Conservation (phyloP, 2,113 vertebrate species). For the Uria aalge region DNA sequence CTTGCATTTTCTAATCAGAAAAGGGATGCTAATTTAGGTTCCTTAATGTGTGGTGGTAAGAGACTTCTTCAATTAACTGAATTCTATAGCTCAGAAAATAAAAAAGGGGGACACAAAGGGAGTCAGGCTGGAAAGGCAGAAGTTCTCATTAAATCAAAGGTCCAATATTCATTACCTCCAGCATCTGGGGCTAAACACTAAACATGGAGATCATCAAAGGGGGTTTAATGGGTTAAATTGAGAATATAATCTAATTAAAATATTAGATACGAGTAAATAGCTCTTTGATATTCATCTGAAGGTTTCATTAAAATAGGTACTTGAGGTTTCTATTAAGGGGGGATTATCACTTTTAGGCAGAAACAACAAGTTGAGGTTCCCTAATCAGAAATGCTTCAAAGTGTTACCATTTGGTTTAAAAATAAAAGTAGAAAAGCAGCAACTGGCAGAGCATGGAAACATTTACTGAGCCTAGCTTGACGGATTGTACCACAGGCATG, state of each 20-base stretch:
- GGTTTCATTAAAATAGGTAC: conserved; percentile 91
- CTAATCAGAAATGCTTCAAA: conserved; percentile 76
- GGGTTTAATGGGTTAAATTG: conserved; percentile 98
- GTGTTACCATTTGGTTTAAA: conserved; percentile 52
- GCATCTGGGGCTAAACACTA: conserved; percentile 97
- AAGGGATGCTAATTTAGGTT: conserved; percentile 95
- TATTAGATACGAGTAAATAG: conserved; percentile 95
- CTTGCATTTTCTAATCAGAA: conserved; percentile 85
- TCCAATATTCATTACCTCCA: conserved; percentile 87
- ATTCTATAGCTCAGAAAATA: conserved; percentile 90
- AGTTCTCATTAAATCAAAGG: conserved; percentile 97
- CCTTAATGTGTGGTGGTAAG: conserved; percentile 92
- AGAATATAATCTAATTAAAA: conserved; percentile 99
- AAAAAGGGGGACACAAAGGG: conserved; percentile 83
- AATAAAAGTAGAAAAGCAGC: conserved; percentile 10
- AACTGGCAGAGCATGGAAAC: not conserved
- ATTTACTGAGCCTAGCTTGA: not conserved
- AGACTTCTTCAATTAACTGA: conserved; percentile 99
- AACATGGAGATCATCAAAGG: conserved; percentile 93
- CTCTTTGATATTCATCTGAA: conserved; percentile 98
- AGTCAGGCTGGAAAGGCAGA: conserved; percentile 83
- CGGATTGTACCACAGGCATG: not conserved
- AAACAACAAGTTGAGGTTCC: conserved; percentile 75
- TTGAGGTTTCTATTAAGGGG: conserved; percentile 80
- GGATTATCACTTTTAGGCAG: conserved; percentile 85